phyloP scores from a whole-genome alignment of 2,797 vertebrate species.

The Vireo griseus region DNA sequence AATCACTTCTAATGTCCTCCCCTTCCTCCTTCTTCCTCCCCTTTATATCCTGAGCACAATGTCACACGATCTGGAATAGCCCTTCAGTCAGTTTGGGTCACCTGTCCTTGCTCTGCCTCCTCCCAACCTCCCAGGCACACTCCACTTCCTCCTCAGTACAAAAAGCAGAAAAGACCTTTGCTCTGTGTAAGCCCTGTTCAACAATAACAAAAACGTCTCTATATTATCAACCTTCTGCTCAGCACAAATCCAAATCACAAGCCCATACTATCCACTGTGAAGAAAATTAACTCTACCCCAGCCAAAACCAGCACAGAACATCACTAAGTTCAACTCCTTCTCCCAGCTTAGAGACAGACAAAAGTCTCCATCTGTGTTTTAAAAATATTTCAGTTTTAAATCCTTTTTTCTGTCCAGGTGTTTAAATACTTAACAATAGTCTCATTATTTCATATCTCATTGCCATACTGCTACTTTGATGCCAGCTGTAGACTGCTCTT shows the following conservation, averaged over 20 bases:
- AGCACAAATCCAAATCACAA: background rate
- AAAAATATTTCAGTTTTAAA: background rate
- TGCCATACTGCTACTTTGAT: background rate
- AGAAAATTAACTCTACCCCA: background rate
- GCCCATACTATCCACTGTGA: background rate
- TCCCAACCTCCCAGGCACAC: accelerated
- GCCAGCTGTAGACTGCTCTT: background rate
- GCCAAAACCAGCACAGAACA: background rate
- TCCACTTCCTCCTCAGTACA: background rate
- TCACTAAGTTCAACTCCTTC: background rate
- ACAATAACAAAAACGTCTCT: background rate
- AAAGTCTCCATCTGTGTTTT: background rate
- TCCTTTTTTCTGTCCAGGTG: background rate
- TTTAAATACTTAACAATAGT: background rate
- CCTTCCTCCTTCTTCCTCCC: background rate
- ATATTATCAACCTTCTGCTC: background rate
- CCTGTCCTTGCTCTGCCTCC: background rate
- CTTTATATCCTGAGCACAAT: background rate
- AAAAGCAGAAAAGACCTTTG: background rate
- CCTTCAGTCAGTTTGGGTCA: background rate
- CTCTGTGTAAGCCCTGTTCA: background rate
- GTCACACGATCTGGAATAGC: background rate
- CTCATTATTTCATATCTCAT: background rate
- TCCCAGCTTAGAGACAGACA: background rate
- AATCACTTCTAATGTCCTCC: background rate